Evolutionary conservation across 1,140 invertebrate species (phyloP), one percentile per base, ranked within the genome.

Genomic region (Trinorchestia longiramus): DNA sequence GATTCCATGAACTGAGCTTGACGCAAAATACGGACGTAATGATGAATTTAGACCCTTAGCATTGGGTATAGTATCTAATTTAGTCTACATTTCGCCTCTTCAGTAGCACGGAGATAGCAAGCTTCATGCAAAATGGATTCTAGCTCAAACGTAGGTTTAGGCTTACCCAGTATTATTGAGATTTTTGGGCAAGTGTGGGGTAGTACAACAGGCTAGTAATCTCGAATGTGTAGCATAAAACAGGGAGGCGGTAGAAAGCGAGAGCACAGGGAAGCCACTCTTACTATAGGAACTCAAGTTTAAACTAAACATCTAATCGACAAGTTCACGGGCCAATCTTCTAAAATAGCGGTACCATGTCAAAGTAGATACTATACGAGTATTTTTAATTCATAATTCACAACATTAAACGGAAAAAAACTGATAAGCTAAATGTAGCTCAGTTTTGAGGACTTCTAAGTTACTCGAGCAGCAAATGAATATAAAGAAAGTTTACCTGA

Each of bases 401-500:
- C 28, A 11, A 77, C 15, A 23, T 77, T 77, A 36, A 77, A 3
- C 36, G 11, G 62, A 36, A 77, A 77, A 23, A 3, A 77, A 36
- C 36, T 11, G 62, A 77, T 28, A 36, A 36, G 28, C 28, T 1
- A 15, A 77, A 77, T 23, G 3, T 28, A 77, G 8, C 36, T 77
- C 1, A 77, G 36, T 77, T 77, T 77, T 11, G 36, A 3, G 62
- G 28, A 77, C 19, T 53, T 53, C 19, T 53, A 19, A 19, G 28
- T 77, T 36, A 28, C 28, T 23, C 28, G 36, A 23, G 62, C 3
- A 77, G 3, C 28, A 77, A 77, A 77, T 77, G 62, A 3, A 28
- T 11, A 77, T 77, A 28, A 11, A 77, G 28, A 1, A 15, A 3
- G 47, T 98, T 98, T 98, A 98, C 98, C 98, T 97, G 96, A 98